Evolutionary conservation across 2,888 invertebrate genomes (phyloP).

Genomic region (Lasioglossum leucozonium): DNA sequence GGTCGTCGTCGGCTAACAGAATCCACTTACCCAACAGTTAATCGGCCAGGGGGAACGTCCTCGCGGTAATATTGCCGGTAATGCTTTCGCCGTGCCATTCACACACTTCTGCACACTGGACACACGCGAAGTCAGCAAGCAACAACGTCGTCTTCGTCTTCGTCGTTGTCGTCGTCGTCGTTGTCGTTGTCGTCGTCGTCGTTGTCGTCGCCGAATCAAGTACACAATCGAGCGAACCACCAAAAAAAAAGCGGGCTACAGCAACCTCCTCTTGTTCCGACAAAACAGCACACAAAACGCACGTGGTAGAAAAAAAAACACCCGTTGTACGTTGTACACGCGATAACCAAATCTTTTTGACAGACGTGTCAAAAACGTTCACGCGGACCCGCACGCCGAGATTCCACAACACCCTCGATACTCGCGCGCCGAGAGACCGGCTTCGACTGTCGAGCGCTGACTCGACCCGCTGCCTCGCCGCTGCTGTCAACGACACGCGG

Average conservation of each 20-base stretch:
- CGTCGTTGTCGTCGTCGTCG: slow-evolving; percentile 5
- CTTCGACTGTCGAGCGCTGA: slow-evolving; percentile 73
- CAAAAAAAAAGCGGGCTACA: background rate
- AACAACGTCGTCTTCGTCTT: too few species aligned
- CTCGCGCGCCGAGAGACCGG: slow-evolving; percentile 75
- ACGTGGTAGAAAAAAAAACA: background rate
- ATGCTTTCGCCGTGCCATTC: slow-evolving; percentile 39
- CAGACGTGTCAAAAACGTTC: slow-evolving; percentile 26
- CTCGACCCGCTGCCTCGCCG: slow-evolving; percentile 60
- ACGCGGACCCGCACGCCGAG: slow-evolving; percentile 22
- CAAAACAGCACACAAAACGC: background rate
- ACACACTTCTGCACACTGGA: slow-evolving; percentile 57
- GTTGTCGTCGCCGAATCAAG: background rate
- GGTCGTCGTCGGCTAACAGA: background rate
- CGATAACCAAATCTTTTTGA: slow-evolving; percentile 20
- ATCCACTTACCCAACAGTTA: slow-evolving; percentile 44
- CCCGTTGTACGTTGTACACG: background rate
- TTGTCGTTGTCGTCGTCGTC: background rate
- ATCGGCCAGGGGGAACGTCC: slow-evolving; percentile 53
- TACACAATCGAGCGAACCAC: background rate
- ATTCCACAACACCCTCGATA: slow-evolving; percentile 53
- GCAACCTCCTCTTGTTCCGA: slow-evolving; percentile 8
- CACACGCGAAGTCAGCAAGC: slow-evolving; percentile 52
- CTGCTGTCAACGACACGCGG: slow-evolving; percentile 77
- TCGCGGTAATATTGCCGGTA: slow-evolving; percentile 40